Base-by-base conservation (phyloP, 1,140 invertebrate genomes). In the Tachypleus tridentatus region DNA sequence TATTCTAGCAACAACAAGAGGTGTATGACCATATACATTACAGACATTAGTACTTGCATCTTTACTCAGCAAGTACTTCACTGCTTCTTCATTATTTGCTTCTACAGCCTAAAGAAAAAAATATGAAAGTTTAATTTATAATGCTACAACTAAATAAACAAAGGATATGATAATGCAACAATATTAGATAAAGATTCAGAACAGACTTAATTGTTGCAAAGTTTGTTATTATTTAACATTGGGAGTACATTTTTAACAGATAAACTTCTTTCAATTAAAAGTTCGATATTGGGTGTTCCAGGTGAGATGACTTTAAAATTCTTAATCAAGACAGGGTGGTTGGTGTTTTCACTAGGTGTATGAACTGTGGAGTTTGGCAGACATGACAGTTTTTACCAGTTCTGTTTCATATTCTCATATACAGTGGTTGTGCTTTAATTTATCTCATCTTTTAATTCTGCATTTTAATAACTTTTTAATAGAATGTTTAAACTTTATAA, bases 1-100 rank as follows among this genome's bases (percentile, higher is more conserved):
- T 54, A 64, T 56, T 53, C 60, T 64, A 29, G 71, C 71, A 57
- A 70, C 67, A 61, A 72, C 70, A 57, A 59, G 56, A 29, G 67
- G 50, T 59, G 66, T 69, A n/a, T 66, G 64, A 7, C 69, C 71
- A 64, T 72, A 72, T n/a, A 70, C 51, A 53, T 72, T 70, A 56
- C 56, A 61, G 53, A 51, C 4, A 53, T 48, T 8, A 51, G 58
- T 60, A 61, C 64, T 57, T 11, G 60, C 64, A 50, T 51, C 60
- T 60, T 68, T 51, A 52, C 65, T 57, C 6, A 72, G 49, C 9
- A 72, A 58, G 62, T 62, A 72, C 29, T 53, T 47, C 10, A 72
- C 62, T 49, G 65, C 59, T 10, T 69, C 65, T 51, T 61, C 50
- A 53, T 67, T 51, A 61, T 70, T 62, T 51, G 63, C 67, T 64